Evolutionary conservation across 2,888 invertebrate species (phyloP).

Genomic region (Drosophila imparisetae): DNA sequence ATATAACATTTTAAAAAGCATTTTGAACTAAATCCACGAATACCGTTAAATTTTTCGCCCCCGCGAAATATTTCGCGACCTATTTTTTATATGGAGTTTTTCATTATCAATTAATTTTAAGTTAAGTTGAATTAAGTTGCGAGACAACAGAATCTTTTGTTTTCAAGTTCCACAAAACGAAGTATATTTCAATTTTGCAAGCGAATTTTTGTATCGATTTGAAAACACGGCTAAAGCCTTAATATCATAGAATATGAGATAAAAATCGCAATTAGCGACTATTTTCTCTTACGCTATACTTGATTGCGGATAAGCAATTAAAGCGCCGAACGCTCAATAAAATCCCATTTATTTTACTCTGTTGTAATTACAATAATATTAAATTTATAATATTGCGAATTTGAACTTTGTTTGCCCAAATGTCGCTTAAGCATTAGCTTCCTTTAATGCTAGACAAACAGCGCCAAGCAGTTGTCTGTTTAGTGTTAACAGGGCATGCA

Average conservation of each 20-base stretch:
- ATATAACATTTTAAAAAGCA: conserved; percentile 27
- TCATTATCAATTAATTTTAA: too few species aligned
- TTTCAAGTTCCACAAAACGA: neutral
- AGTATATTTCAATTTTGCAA: neutral
- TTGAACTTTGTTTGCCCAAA: neutral
- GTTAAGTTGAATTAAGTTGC: too few species aligned
- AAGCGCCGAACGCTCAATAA: neutral
- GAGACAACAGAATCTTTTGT: neutral
- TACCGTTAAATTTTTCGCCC: too few species aligned
- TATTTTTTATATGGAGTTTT: too few species aligned
- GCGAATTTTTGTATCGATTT: neutral
- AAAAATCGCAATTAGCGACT: neutral
- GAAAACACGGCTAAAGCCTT: too few species aligned
- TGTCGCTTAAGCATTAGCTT: neutral
- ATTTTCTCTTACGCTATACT: neutral
- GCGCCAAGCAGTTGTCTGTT: neutral
- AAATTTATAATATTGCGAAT: neutral
- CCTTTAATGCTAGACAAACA: neutral
- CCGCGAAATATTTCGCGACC: too few species aligned
- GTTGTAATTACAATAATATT: too few species aligned
- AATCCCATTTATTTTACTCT: neutral
- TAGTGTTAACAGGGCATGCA: neutral
- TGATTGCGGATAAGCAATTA: neutral
- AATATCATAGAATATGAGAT: neutral
- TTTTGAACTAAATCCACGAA: neutral